Conservation (phyloP, 2,888 invertebrate genomes). For the Tethea ocularis region DNA sequence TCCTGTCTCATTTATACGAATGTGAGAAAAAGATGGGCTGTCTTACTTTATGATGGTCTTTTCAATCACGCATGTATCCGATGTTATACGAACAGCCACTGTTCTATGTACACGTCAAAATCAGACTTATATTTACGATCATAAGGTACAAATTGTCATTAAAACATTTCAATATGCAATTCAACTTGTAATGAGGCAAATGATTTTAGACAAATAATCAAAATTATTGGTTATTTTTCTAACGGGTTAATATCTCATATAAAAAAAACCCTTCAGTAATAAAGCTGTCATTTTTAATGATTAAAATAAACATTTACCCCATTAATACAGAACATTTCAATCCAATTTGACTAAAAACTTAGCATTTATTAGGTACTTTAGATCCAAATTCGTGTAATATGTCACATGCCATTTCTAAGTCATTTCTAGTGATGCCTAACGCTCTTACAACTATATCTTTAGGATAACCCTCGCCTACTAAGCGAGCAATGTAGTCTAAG, state of each 20-base stretch:
- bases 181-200: background rate
- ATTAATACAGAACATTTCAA: constrained; percentile 6
- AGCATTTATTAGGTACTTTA: constrained; percentile 73
- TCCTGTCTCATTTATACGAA: background rate
- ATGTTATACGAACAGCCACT: constrained; percentile 8
- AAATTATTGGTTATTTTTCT: too few species aligned
- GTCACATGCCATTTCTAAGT: constrained; percentile 97
- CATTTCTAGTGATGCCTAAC: constrained; percentile 95
- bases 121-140: constrained; percentile 50
- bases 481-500: constrained; percentile 93
- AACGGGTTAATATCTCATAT: background rate
- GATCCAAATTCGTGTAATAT: constrained; percentile 95
- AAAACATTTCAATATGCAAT: constrained; percentile 19
- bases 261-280: background rate
- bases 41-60: too few species aligned
- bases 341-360: constrained; percentile 22
- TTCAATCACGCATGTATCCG: background rate
- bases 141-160: constrained; percentile 47
- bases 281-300: background rate
- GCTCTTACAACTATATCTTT: constrained; percentile 96
- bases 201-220: background rate
- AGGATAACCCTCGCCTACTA: constrained; percentile 95
- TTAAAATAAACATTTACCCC: background rate
- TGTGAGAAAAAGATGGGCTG: background rate
- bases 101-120: constrained; percentile 38